Conservation (phyloP, 2,113 vertebrate species). For the Himantopus leucocephalus region DNA sequence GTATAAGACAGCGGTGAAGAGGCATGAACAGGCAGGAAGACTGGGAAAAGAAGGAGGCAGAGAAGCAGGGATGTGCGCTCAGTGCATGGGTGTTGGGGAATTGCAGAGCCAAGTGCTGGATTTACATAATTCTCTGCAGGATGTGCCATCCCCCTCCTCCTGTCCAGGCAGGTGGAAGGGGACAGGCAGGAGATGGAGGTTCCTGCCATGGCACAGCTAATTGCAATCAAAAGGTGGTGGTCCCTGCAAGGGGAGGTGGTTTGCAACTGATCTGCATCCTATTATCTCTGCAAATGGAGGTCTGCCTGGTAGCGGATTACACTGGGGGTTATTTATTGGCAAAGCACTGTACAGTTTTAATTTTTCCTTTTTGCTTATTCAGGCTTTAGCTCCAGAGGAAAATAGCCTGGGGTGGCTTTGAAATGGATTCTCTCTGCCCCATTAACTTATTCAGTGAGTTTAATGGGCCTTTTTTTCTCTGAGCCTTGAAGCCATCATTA, state of each 20-base stretch:
- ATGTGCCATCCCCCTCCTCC: background rate
- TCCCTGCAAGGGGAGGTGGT: slow-evolving; percentile 10
- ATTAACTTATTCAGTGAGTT: slow-evolving; percentile 85
- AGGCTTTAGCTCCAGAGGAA: slow-evolving; percentile 79
- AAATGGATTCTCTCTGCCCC: slow-evolving; percentile 84
- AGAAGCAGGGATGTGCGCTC: background rate
- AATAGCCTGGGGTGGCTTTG: slow-evolving; percentile 77
- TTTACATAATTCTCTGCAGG: background rate
- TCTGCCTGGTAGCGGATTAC: slow-evolving; percentile 46
- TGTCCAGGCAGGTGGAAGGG: background rate
- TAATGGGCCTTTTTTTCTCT: slow-evolving; percentile 77
- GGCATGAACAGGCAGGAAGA: background rate
- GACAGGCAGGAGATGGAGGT: background rate
- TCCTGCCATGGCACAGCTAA: background rate
- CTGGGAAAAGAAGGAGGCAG: background rate
- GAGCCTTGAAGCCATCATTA: slow-evolving; percentile 80
- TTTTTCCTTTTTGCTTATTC: slow-evolving; percentile 82
- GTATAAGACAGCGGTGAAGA: background rate
- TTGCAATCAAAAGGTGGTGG: slow-evolving; percentile 3
- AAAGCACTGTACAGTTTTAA: slow-evolving; percentile 71
- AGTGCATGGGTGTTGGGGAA: background rate
- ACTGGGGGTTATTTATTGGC: slow-evolving; percentile 73
- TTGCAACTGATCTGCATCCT: slow-evolving; percentile 34
- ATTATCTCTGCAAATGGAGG: slow-evolving; percentile 50
- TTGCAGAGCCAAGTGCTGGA: background rate